Conservation (phyloP, 2,113 vertebrate genomes). For the Caranx melampygus region DNA sequence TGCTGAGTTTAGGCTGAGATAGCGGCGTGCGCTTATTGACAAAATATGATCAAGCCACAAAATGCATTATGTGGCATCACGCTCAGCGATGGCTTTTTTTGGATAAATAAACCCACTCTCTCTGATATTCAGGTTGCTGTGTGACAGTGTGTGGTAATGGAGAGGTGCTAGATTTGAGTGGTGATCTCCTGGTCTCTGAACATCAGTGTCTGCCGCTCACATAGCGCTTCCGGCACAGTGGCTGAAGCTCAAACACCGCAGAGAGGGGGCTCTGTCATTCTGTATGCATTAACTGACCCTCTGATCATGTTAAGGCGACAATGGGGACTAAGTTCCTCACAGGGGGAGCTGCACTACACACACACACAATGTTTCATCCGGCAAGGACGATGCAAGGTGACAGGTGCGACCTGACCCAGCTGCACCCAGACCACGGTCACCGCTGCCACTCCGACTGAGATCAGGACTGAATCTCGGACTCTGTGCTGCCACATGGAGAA, state of each 20-base stretch:
- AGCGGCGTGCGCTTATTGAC: conserved; percentile 52
- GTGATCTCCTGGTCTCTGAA: conserved; percentile 18
- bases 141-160: conserved; percentile 28
- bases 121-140: not conserved
- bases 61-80: conserved; percentile 51
- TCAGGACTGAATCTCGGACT: conserved; percentile 48
- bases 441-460: conserved; percentile 34
- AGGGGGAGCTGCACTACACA: not conserved
- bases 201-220: conserved; percentile 15
- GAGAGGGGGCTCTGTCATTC: conserved; percentile 16
- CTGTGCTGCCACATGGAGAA: conserved; percentile 44
- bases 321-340: conserved; percentile 18
- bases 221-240: not conserved
- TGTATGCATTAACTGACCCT: conserved; percentile 49
- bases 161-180: conserved; percentile 11
- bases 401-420: conserved; percentile 65
- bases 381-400: conserved; percentile 65
- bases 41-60: conserved; percentile 45
- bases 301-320: conserved; percentile 44
- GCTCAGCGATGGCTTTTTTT: not conserved
- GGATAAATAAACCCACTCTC: conserved; percentile 34
- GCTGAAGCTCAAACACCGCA: conserved; percentile 17
- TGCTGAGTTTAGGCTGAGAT: conserved; percentile 45
- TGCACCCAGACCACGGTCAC: conserved; percentile 29
- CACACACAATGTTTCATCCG: conserved; percentile 30